Evolutionary conservation across 2,797 vertebrate species (phyloP).

Genomic region (Acipenser ruthenus): DNA sequence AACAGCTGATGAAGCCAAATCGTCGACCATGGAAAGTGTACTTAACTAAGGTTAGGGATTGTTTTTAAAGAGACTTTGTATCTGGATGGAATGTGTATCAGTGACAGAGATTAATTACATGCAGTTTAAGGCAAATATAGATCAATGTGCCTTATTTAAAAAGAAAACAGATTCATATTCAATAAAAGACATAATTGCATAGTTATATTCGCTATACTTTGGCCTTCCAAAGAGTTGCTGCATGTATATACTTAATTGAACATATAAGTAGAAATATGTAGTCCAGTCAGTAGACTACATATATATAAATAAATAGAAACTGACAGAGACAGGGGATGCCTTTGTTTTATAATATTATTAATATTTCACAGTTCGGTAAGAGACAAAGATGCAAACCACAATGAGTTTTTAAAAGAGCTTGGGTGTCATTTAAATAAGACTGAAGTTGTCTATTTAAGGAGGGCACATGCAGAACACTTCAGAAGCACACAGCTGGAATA

Average conservation of each 20-base stretch:
- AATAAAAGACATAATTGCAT: constrained; percentile 37
- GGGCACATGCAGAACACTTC: constrained; percentile 22
- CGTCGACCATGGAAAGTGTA: constrained; percentile 42
- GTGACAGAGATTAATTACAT: not conserved
- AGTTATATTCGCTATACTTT: constrained; percentile 52
- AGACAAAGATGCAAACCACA: not conserved
- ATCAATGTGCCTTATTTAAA: constrained; percentile 6
- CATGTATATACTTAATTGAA: not conserved
- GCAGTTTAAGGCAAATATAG: not conserved
- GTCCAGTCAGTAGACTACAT: not conserved
- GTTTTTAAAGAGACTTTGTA: constrained; percentile 3
- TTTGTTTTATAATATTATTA: not conserved
- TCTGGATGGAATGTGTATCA: constrained; percentile 10
- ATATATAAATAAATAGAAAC: not conserved
- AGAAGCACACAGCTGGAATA: constrained; percentile 15
- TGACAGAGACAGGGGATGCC: not conserved
- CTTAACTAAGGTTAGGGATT: constrained; percentile 6
- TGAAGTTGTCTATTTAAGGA: constrained; percentile 6
- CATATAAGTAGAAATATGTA: no score
- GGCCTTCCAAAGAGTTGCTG: constrained; percentile 57
- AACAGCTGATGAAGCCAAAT: constrained; percentile 53
- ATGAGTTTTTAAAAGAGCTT: not conserved
- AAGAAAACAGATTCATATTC: constrained; percentile 48
- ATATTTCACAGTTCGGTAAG: not conserved
- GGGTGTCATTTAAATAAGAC: not conserved